Evolutionary conservation across 2,888 invertebrate genomes (phyloP).

Genomic region (Physocephala rufipes): DNA sequence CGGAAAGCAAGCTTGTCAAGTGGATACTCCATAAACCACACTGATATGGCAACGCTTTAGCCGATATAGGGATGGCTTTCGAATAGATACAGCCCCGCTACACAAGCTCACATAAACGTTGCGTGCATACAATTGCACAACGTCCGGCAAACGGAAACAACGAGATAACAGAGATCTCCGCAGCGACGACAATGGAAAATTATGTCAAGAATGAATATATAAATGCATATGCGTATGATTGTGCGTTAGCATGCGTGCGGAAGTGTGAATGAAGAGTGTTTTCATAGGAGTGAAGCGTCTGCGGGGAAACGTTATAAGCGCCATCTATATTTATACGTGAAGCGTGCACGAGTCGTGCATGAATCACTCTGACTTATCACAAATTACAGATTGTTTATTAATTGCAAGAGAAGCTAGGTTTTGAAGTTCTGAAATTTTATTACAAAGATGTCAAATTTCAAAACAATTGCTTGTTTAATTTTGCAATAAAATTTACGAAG

Average conservation of each 20-base stretch:
- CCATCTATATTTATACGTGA: no score
- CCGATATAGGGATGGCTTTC: conserved; percentile 32
- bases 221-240: not conserved
- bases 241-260: not conserved
- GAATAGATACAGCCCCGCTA: conserved; percentile 42
- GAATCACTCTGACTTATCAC: no score
- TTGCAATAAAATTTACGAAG: no score
- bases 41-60: conserved; percentile 21
- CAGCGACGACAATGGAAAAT: not conserved
- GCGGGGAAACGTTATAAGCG: no score
- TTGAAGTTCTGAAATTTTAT: not conserved
- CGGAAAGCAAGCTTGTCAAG: conserved; percentile 22
- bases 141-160: conserved; percentile 46
- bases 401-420: no score
- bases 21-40: not conserved
- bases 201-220: not conserved
- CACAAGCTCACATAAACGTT: conserved; percentile 37
- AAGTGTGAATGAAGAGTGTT: no score
- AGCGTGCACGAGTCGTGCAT: no score
- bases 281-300: no score
- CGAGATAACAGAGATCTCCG: conserved; percentile 47
- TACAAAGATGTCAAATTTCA: no score
- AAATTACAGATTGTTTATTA: no score
- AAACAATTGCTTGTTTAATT: no score
- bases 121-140: conserved; percentile 45